phyloP scores from a whole-genome alignment of 2,113 vertebrate species.

The Leucopsar rothschildi region DNA sequence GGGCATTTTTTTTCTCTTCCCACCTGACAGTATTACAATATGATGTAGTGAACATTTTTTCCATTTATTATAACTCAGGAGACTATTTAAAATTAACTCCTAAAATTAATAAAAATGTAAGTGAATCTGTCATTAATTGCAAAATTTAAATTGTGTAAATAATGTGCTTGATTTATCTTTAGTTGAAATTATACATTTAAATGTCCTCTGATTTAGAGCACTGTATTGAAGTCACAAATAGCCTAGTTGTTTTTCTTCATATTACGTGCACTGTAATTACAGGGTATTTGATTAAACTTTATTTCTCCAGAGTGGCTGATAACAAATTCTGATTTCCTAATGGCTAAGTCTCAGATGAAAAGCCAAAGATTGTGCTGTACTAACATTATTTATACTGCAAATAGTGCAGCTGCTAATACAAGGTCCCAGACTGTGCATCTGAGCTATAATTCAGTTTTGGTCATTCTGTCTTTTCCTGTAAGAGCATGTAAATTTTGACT shows the following conservation, averaged over 20 bases:
- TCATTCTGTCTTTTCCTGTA: background rate
- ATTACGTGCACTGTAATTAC: background rate
- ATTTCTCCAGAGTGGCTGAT: background rate
- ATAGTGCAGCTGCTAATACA: background rate
- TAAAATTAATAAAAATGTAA: background rate
- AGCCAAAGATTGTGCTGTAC: background rate
- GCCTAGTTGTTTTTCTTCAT: background rate
- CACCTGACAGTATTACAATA: background rate
- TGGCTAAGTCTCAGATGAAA: background rate
- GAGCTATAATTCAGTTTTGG: background rate
- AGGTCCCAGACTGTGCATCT: background rate
- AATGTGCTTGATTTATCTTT: background rate
- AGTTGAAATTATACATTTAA: background rate
- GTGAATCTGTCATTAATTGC: background rate
- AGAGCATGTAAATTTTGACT: background rate
- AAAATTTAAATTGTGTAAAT: background rate
- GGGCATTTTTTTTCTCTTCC: background rate
- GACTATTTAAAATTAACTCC: background rate
- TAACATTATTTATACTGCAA: background rate
- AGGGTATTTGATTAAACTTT: background rate
- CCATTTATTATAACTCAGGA: background rate
- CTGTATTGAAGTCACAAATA: background rate
- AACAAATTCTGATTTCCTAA: constrained; percentile 14
- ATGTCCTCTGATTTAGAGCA: background rate
- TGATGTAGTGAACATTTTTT: background rate